Conservation (phyloP, 2,113 vertebrate species). For the Agelaius tricolor region DNA sequence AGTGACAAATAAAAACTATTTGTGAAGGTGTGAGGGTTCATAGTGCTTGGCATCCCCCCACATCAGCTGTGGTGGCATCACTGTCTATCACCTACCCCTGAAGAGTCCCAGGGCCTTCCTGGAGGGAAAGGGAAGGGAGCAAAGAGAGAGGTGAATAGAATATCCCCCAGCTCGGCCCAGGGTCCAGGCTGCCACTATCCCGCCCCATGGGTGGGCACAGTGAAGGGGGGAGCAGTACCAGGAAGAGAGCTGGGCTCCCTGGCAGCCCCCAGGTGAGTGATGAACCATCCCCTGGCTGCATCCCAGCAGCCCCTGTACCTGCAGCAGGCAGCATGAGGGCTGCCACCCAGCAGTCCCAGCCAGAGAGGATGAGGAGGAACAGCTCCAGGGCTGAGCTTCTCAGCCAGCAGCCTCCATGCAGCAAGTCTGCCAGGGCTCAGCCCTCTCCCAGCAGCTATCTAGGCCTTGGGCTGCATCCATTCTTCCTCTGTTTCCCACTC, state of each 20-base stretch:
- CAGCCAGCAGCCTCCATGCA: background rate
- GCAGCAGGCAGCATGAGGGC: accelerated
- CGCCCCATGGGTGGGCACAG: accelerated
- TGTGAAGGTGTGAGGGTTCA: accelerated
- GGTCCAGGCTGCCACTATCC: accelerated
- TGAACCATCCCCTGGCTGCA: background rate
- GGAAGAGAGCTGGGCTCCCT: background rate
- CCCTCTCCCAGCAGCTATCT: background rate
- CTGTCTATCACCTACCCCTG: too few species aligned
- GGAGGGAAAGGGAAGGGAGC: background rate
- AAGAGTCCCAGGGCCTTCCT: background rate
- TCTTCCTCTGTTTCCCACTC: background rate
- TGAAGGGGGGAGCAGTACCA: background rate
- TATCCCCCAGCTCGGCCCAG: background rate
- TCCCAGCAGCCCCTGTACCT: background rate
- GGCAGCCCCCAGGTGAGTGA: accelerated
- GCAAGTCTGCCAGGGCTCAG: background rate
- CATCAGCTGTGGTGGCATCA: background rate
- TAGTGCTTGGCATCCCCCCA: background rate
- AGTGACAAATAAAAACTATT: background rate
- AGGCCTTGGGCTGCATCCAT: background rate
- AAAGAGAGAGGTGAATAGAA: background rate
- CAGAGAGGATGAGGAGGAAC: background rate
- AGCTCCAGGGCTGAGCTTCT: background rate
- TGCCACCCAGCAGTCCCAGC: background rate